These are phyloP conservation scores for Dermochelys coriacea DNA, from an alignment of 2,797 vertebrate genomes.

Conservation along the genomic window DNA sequence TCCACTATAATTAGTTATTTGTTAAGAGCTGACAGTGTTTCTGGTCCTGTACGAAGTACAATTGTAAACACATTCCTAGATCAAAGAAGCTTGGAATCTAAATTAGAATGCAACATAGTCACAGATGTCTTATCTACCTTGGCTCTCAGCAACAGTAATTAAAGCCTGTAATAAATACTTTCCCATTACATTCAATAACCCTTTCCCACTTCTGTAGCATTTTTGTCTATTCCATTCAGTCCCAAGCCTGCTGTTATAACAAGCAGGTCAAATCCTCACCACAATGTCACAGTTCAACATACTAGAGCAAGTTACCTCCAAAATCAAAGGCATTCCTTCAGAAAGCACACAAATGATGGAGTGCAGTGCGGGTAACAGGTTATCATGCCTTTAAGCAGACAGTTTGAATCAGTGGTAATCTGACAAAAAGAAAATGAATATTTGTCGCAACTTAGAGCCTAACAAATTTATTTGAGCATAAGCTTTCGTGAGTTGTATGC, in stretches of 20 bases:
- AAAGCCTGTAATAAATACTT: neutral
- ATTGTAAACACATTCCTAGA: neutral
- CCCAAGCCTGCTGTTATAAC: neutral
- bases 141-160: neutral
- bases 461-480: too few species aligned
- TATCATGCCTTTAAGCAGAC: neutral
- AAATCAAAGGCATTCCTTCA: neutral
- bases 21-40: neutral
- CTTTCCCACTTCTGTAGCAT: neutral
- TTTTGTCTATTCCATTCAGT: neutral
- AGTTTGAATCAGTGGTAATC: conserved; percentile 18
- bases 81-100: neutral
- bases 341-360: neutral
- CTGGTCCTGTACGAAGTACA: neutral
- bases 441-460: too few species aligned
- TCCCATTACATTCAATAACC: neutral
- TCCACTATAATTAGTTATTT: neutral
- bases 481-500: too few species aligned
- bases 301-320: neutral
- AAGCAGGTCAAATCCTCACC: neutral
- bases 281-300: neutral
- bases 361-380: neutral
- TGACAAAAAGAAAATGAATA: too few species aligned
- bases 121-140: neutral
- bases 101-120: neutral